These are phyloP conservation scores for Istiophorus platypterus DNA, from an alignment of 2,113 vertebrate genomes.

Conservation along the genomic window DNA sequence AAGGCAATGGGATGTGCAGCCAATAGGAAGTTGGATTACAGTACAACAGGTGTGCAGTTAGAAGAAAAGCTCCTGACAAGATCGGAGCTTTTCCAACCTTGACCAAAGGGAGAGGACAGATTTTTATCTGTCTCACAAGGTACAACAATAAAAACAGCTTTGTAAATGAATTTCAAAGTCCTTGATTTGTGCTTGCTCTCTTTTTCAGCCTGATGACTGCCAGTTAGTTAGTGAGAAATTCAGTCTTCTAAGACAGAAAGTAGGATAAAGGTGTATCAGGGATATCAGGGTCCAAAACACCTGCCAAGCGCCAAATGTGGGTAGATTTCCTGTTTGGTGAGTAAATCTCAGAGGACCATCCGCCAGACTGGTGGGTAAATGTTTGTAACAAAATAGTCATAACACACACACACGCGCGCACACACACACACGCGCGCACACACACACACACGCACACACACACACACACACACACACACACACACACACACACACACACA, in stretches of 20 bases:
- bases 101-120: constrained; percentile 10
- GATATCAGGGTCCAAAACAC: too few relatives aligned
- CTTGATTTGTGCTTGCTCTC: not conserved
- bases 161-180: constrained; percentile 10
- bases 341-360: too few relatives aligned
- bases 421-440: too few relatives aligned
- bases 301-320: too few relatives aligned
- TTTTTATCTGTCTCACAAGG: constrained; percentile 23
- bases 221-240: not conserved
- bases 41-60: constrained; percentile 3
- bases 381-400: too few relatives aligned
- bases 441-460: too few relatives aligned
- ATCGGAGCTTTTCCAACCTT: constrained; percentile 28
- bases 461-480: too few relatives aligned
- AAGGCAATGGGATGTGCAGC: constrained; percentile 26
- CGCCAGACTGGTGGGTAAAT: too few relatives aligned
- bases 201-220: not conserved
- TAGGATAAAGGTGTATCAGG: too few relatives aligned
- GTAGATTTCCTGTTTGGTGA: too few relatives aligned
- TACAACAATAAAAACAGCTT: constrained; percentile 7
- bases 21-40: constrained; percentile 38
- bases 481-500: too few relatives aligned
- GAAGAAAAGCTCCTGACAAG: not conserved
- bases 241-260: not conserved
- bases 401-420: too few relatives aligned